Percentiles rank a stretch among this genome's conserved stretches.
Evolutionary conservation across 2,888 invertebrate species (phyloP).

Genomic region (Ectemnius lituratus): DNA sequence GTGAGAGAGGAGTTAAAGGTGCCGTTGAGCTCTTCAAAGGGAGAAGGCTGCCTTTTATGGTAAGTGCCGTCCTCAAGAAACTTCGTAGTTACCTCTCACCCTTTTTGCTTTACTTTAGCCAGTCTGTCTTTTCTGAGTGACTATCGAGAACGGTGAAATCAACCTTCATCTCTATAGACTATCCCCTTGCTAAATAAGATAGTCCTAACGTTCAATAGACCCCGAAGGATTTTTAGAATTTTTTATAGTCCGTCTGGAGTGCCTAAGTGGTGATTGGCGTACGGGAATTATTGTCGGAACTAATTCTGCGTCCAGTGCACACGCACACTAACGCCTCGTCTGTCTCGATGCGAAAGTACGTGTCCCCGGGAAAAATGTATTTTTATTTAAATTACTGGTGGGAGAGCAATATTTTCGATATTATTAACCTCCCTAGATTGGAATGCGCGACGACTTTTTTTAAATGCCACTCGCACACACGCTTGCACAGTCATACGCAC

Average conservation of each 20-base stretch:
- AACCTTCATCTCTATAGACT: slow-evolving; percentile 47
- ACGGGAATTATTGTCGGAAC: slow-evolving; percentile 35
- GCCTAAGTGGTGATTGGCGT: slow-evolving; percentile 38
- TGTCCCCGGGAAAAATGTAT: slow-evolving; percentile 25
- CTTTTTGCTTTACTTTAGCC: slow-evolving; percentile 7
- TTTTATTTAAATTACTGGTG: slow-evolving; percentile 49
- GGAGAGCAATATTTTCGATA: slow-evolving; percentile 51
- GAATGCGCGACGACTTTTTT: slow-evolving; percentile 32
- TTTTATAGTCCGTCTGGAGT: slow-evolving; percentile 22
- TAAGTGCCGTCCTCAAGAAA: slow-evolving; percentile 6
- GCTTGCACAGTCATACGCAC: background rate
- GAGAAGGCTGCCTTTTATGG: slow-evolving; percentile 9
- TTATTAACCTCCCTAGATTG: slow-evolving; percentile 45
- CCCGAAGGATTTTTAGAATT: background rate
- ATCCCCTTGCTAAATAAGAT: too few relatives aligned
- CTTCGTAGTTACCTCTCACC: slow-evolving; percentile 8
- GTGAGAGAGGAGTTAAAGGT: background rate
- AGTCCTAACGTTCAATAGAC: too few relatives aligned
- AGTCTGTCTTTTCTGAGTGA: slow-evolving; percentile 37
- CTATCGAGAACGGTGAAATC: slow-evolving; percentile 52
- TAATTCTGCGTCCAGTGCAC: slow-evolving; percentile 8
- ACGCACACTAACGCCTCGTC: background rate
- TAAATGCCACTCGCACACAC: slow-evolving; percentile 12
- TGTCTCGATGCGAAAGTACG: background rate
- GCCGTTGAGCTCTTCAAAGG: background rate